phyloP scores from a whole-genome alignment of 2,113 vertebrate genomes.

The Tupaia chinensis region DNA sequence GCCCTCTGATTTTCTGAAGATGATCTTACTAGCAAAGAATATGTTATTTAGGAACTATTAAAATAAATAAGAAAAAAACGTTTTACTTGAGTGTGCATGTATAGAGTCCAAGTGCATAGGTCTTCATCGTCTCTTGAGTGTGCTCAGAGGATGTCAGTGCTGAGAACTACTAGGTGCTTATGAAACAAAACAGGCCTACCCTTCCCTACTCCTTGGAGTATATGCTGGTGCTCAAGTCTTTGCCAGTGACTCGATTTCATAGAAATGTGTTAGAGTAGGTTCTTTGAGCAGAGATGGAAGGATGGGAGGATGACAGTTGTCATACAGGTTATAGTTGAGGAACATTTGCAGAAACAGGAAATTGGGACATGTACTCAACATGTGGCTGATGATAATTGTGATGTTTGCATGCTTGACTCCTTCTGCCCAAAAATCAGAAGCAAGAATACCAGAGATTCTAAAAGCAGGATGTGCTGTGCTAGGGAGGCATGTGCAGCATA shows the following conservation, averaged over 20 bases:
- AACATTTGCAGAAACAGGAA: neutral
- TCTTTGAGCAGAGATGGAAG: neutral
- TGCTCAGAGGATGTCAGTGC: neutral
- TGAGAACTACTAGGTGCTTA: neutral
- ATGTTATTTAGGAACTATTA: neutral
- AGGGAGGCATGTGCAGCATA: neutral
- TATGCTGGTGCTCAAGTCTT: neutral
- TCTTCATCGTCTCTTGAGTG: neutral
- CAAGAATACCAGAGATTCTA: neutral
- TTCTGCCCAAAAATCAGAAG: neutral
- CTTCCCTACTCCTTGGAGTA: neutral
- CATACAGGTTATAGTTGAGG: neutral
- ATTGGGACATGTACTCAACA: accelerated
- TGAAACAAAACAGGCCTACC: neutral
- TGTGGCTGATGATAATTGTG: neutral
- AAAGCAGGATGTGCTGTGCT: too few relatives aligned
- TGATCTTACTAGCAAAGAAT: neutral
- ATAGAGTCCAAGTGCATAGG: neutral
- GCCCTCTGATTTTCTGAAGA: neutral
- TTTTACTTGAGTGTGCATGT: neutral
- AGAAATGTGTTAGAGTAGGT: neutral
- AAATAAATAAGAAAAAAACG: neutral
- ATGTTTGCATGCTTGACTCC: neutral
- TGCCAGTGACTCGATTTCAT: neutral
- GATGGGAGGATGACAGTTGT: neutral